Percentiles rank a stretch among this genome's conserved stretches.
Evolutionary conservation across 2,797 vertebrate species (phyloP).

Genomic region (Ceyx erithaca): DNA sequence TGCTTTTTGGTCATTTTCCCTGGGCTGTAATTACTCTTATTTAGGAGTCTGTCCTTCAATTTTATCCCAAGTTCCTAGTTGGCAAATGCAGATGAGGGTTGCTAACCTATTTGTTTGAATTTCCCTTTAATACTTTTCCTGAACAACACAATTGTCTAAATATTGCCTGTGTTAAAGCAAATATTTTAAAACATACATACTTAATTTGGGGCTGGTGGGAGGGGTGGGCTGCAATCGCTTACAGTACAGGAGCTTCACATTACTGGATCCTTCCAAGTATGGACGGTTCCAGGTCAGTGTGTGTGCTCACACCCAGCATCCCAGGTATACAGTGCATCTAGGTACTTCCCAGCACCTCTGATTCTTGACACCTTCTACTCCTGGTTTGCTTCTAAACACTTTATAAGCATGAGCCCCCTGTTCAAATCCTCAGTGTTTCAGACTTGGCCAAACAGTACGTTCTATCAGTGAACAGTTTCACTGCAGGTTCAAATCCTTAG

Average conservation of each 20-base stretch:
- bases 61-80: not conserved
- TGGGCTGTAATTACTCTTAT: not conserved
- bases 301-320: not conserved
- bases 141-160: not conserved
- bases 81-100: not conserved
- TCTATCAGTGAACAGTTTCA: slow-evolving; percentile 11
- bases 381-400: not conserved
- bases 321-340: not conserved
- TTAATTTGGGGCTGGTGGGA: not conserved
- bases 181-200: not conserved
- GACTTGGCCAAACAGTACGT: not conserved
- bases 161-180: not conserved
- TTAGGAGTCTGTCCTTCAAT: not conserved
- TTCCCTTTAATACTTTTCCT: not conserved
- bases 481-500: slow-evolving; percentile 46
- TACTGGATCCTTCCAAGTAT: not conserved
- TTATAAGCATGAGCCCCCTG: not conserved
- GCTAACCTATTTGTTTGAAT: not conserved
- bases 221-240: not conserved
- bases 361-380: not conserved
- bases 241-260: not conserved
- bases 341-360: not conserved
- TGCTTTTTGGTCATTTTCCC: not conserved
- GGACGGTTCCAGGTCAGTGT: not conserved
- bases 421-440: not conserved